Conservation (phyloP, 2,797 vertebrate genomes). For the Enteromius fasciolatus region DNA sequence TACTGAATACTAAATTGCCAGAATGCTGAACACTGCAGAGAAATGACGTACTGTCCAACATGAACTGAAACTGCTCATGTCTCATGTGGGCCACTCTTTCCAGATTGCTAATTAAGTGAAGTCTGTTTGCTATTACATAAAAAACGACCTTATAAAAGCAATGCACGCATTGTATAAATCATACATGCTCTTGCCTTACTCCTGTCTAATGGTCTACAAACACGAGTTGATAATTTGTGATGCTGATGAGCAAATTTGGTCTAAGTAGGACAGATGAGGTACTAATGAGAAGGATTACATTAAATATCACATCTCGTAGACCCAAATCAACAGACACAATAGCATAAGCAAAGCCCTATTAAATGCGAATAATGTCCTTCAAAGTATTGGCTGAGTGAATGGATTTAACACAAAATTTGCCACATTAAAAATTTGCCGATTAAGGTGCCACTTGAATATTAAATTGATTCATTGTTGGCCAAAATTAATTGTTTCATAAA, state of each 20-base stretch:
- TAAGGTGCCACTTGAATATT: not conserved
- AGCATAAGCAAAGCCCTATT: not conserved
- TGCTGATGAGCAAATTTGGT: constrained; percentile 1
- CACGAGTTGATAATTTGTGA: constrained; percentile 1
- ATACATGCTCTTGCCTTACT: not conserved
- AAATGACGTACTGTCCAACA: not conserved
- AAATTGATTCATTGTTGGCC: not conserved
- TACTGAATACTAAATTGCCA: constrained; percentile 34
- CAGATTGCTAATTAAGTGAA: constrained; percentile 18
- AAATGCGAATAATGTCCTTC: not conserved
- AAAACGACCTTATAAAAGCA: not conserved
- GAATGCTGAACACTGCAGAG: constrained; percentile 13
- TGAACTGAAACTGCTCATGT: not conserved
- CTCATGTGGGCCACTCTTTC: not conserved
- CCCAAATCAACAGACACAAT: not conserved
- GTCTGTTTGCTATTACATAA: constrained; percentile 12
- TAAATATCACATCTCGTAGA: not conserved
- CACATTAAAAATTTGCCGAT: too few relatives aligned
- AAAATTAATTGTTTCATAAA: not conserved
- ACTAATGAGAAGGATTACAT: constrained; percentile 6
- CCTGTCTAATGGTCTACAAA: not conserved
- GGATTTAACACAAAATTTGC: not conserved
- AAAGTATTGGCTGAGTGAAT: not conserved
- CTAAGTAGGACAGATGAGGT: constrained; percentile 3
- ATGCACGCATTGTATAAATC: not conserved